A percentile compares a stretch with the other conserved stretches of the same genome.
These are phyloP conservation scores for Drosophila nebulosa DNA, from an alignment of 1,140 invertebrate genomes.

Conservation along the genomic window DNA sequence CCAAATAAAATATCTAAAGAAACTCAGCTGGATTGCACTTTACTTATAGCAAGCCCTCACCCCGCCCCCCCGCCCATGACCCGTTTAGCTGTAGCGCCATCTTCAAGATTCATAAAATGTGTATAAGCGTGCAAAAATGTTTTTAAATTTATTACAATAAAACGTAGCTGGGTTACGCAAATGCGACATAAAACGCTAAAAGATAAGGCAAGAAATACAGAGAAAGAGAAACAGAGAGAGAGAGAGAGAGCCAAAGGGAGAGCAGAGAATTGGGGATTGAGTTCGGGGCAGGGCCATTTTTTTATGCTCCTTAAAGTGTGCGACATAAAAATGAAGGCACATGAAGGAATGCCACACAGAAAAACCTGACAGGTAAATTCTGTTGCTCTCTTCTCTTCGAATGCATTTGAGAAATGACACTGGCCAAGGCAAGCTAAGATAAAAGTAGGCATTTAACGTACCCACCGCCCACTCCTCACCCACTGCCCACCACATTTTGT, in stretches of 20 bases:
- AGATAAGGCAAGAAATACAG: constrained; percentile 65
- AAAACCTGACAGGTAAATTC: constrained; percentile 42
- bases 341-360: constrained; percentile 29
- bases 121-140: constrained; percentile 75
- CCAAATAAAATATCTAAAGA: constrained; percentile 72
- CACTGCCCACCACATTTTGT: neutral
- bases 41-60: constrained; percentile 8
- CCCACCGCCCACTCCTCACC: neutral
- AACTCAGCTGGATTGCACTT: constrained; percentile 68
- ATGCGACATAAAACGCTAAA: constrained; percentile 77
- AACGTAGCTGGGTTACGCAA: constrained; percentile 71
- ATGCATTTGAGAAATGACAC: constrained; percentile 69
- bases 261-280: constrained; percentile 47
- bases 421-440: constrained; percentile 13
- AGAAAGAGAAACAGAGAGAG: too few species aligned
- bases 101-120: constrained; percentile 75
- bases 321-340: constrained; percentile 59
- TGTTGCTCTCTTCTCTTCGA: constrained; percentile 3
- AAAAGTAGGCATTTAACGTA: constrained; percentile 21
- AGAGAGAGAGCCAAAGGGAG: neutral
- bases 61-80: neutral
- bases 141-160: constrained; percentile 79
- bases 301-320: constrained; percentile 72
- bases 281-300: constrained; percentile 52
- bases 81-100: constrained; percentile 25